Conservation (phyloP, 2,113 vertebrate genomes). For the Heterochromis multidens region DNA sequence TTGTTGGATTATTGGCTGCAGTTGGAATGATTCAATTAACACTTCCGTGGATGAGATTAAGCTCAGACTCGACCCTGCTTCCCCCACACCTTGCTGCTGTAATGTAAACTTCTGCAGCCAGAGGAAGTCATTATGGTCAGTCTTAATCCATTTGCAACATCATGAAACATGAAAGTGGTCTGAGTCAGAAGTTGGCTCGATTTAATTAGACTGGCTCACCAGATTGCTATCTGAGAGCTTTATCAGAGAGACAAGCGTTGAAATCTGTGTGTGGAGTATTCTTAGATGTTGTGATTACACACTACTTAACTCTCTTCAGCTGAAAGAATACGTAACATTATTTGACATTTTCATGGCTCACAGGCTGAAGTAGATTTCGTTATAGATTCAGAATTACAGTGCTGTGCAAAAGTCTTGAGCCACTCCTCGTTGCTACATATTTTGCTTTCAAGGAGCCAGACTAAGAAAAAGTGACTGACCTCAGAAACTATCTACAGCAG, state of each 20-base stretch:
- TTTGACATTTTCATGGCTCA: constrained; percentile 17
- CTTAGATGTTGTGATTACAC: constrained; percentile 21
- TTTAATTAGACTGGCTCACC: constrained; percentile 51
- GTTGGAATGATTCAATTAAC: constrained; percentile 59
- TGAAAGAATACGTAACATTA: not conserved
- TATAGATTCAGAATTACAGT: not conserved
- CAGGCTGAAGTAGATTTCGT: not conserved
- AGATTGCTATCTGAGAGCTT: constrained; percentile 27
- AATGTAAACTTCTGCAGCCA: constrained; percentile 25
- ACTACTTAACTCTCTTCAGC: not conserved
- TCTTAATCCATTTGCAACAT: constrained; percentile 48
- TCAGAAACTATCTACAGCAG: not conserved
- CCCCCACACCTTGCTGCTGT: not conserved
- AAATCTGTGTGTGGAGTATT: constrained; percentile 1
- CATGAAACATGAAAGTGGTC: constrained; percentile 39
- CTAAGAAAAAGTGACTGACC: not conserved
- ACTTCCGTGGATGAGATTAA: constrained; percentile 25
- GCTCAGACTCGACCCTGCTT: not conserved
- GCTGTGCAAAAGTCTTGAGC: not conserved
- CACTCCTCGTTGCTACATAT: not conserved
- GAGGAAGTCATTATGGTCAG: constrained; percentile 44
- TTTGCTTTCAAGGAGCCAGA: not conserved
- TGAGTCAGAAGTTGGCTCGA: constrained; percentile 17
- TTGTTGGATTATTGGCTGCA: constrained; percentile 37
- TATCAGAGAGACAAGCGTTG: constrained; percentile 6